Conservation (phyloP, 2,888 invertebrate genomes). For the Timandra comae region DNA sequence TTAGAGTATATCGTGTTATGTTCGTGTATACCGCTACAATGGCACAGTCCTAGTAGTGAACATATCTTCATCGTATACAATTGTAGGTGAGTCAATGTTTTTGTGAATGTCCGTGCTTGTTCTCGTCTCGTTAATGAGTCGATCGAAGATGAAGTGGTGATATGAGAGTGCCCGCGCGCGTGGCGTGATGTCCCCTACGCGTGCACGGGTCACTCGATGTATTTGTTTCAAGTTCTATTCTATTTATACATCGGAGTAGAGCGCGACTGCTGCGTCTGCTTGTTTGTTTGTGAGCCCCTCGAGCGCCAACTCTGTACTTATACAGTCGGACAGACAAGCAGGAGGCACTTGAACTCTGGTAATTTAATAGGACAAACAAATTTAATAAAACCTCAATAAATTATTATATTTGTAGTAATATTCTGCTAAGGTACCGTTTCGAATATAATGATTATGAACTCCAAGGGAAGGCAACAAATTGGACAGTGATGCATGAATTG, state of each 20-base stretch:
- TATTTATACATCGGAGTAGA: slow-evolving; percentile 61
- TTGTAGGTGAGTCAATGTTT: slow-evolving; percentile 28
- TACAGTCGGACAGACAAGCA: too few species aligned
- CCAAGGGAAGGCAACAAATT: too few species aligned
- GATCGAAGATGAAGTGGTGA: slow-evolving; percentile 53
- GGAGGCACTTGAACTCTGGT: too few species aligned
- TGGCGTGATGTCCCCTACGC: too few species aligned
- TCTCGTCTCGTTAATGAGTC: slow-evolving; percentile 35
- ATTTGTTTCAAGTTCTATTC: slow-evolving; percentile 32
- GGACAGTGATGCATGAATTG: too few species aligned
- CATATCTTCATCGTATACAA: slow-evolving; percentile 17
- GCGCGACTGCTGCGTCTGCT: slow-evolving; percentile 44
- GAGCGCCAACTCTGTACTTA: slow-evolving; percentile 1
- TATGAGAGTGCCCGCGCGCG: slow-evolving; percentile 59
- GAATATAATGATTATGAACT: too few species aligned
- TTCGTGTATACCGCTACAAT: slow-evolving; percentile 10
- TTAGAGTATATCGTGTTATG: too few species aligned
- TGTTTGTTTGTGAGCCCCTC: too few species aligned
- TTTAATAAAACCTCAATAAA: too few species aligned
- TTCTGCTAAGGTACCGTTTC: too few species aligned
- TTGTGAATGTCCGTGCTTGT: slow-evolving; percentile 13
- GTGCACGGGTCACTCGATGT: slow-evolving; percentile 52
- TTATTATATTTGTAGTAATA: too few species aligned
- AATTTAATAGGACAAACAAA: too few species aligned
- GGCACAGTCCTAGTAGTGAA: slow-evolving; percentile 14